These are phyloP conservation scores for Creontiades dilutus DNA, from an alignment of 2,888 invertebrate genomes.

Conservation along the genomic window DNA sequence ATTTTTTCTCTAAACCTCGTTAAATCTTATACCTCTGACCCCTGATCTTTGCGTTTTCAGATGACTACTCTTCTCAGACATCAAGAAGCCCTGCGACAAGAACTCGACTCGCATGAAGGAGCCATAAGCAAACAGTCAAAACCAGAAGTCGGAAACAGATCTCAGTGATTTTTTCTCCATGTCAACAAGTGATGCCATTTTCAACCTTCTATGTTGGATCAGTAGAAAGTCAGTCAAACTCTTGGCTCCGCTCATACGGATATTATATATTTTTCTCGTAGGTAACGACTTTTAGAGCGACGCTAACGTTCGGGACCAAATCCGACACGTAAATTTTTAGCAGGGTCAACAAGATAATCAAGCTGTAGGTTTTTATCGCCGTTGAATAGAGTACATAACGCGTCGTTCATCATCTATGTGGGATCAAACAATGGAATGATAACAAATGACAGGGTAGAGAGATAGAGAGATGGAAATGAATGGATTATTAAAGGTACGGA, in stretches of 20 bases:
- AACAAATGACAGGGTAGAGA: background rate
- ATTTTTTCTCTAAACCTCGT: too few relatives aligned
- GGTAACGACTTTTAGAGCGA: background rate
- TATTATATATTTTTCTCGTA: background rate
- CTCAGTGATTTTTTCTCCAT: background rate
- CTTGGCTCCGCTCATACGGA: background rate
- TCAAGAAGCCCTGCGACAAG: slow-evolving; percentile 75
- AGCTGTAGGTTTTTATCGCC: slow-evolving; percentile 1
- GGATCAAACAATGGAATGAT: background rate
- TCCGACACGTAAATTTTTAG: background rate
- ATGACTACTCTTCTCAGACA: slow-evolving; percentile 76
- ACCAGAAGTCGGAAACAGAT: background rate
- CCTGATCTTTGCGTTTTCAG: slow-evolving; percentile 67
- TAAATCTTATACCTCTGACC: too few relatives aligned
- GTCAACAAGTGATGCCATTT: background rate
- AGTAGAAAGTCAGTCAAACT: background rate
- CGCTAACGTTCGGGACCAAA: background rate
- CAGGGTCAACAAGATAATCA: slow-evolving; percentile 15
- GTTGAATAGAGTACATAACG: background rate
- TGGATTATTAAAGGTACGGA: too few relatives aligned
- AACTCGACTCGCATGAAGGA: slow-evolving; percentile 73
- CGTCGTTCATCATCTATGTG: background rate
- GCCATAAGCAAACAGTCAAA: background rate
- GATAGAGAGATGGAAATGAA: background rate
- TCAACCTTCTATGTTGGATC: background rate